These are phyloP conservation scores for Arbacia lixula DNA, from an alignment of 53 echinoderm and acorn worm genomes.

Conservation along the genomic window DNA sequence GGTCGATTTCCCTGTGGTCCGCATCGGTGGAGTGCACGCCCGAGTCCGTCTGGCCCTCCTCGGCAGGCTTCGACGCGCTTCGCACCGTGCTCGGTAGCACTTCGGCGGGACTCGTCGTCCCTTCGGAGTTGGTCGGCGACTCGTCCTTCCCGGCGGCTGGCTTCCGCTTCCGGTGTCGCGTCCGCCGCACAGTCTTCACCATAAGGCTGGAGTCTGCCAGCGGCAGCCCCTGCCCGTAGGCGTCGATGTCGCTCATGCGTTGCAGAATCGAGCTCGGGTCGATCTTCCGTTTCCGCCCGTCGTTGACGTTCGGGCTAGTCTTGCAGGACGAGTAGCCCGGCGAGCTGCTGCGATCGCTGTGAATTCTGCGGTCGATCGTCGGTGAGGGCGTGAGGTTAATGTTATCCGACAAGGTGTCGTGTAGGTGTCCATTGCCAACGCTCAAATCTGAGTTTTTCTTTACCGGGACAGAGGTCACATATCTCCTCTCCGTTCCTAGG, in stretches of 20 bases:
- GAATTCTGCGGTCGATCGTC: conserved; percentile 2
- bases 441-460: conserved; percentile 15
- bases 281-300: conserved; percentile 50
- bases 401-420: conserved; percentile 9
- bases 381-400: conserved; percentile 22
- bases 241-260: conserved; percentile 83
- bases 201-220: conserved; percentile 52
- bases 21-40: conserved; percentile 28
- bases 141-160: background rate
- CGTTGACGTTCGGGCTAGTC: conserved; percentile 42
- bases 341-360: conserved; percentile 36
- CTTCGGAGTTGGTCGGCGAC: conserved; percentile 39
- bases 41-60: conserved; percentile 35
- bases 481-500: background rate
- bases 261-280: conserved; percentile 55
- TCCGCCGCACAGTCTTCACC: conserved; percentile 55
- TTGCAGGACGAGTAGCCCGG: conserved; percentile 11
- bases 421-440: background rate
- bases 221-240: conserved; percentile 83
- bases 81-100: background rate
- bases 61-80: background rate
- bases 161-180: conserved; percentile 26
- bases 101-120: conserved; percentile 43
- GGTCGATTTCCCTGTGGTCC: background rate
- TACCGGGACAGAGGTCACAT: conserved; percentile 2